phyloP scores from a whole-genome alignment of 2,797 vertebrate species.

The Cichlasoma orientale region DNA sequence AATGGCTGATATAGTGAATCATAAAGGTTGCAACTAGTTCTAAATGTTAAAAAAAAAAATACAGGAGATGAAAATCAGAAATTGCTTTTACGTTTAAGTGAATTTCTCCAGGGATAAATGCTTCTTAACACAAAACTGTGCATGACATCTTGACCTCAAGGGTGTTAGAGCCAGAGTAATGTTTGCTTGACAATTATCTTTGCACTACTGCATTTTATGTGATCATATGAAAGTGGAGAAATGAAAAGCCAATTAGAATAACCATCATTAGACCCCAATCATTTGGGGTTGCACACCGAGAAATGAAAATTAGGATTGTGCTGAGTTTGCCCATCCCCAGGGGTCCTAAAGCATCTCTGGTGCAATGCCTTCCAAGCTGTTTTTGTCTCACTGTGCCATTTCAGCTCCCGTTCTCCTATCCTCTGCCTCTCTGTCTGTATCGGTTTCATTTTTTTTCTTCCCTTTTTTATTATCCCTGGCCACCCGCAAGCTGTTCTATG shows the following conservation, averaged over 20 bases:
- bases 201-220: conserved; percentile 31
- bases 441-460: conserved; percentile 41
- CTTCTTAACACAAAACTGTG: neutral
- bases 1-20: conserved; percentile 1
- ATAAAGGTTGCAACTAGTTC: neutral
- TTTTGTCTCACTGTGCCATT: conserved; percentile 56
- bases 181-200: conserved; percentile 30
- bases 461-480: conserved; percentile 50
- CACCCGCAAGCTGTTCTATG: conserved; percentile 46
- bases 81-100: neutral
- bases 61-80: neutral
- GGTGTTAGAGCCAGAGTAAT: conserved; percentile 5
- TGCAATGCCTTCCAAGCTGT: conserved; percentile 68
- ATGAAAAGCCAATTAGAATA: conserved; percentile 74
- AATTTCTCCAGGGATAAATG: neutral
- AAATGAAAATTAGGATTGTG: conserved; percentile 77
- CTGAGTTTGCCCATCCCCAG: conserved; percentile 63
- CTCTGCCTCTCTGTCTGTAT: conserved; percentile 18
- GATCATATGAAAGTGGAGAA: conserved; percentile 59
- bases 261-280: conserved; percentile 75
- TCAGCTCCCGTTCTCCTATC: conserved; percentile 23
- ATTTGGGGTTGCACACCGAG: conserved; percentile 75
- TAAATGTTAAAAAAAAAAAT: conserved; percentile 1
- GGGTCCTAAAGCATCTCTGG: conserved; percentile 59
- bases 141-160: conserved; percentile 5